phyloP scores from a whole-genome alignment of 53 echinoderm and acorn worm species.

The Paelopatides confundens region DNA sequence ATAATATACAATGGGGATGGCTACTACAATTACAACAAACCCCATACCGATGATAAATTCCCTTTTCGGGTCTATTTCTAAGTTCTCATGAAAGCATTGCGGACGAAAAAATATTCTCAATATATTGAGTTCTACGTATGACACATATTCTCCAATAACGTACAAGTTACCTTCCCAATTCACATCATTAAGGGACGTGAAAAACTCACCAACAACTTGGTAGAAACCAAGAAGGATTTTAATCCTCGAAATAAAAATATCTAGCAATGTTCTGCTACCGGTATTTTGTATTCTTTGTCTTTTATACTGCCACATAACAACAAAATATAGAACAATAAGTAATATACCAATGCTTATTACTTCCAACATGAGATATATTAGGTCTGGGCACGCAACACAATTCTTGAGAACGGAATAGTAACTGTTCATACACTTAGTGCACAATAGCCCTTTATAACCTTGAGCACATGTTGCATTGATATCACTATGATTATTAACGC shows the following conservation, averaged over 20 bases:
- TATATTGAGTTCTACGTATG: conserved; percentile 48
- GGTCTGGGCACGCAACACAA: background rate
- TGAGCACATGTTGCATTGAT: background rate
- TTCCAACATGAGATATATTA: background rate
- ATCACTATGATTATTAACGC: background rate
- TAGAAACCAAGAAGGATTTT: conserved; percentile 75
- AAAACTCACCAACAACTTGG: conserved; percentile 67
- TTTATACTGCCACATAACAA: background rate
- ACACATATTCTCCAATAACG: conserved; percentile 3
- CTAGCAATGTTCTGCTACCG: conserved; percentile 6
- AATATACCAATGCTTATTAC: background rate
- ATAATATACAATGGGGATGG: too few relatives aligned
- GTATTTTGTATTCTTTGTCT: background rate
- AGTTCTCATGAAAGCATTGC: background rate
- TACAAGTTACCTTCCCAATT: conserved; percentile 47
- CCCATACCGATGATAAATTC: too few relatives aligned
- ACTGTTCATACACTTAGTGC: background rate
- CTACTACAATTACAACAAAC: background rate
- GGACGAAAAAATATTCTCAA: conserved; percentile 53
- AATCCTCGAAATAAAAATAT: conserved; percentile 39
- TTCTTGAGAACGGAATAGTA: background rate
- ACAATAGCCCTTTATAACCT: background rate
- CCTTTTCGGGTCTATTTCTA: background rate
- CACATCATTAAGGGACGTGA: conserved; percentile 38
- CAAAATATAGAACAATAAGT: background rate